These are phyloP conservation scores for Thecocarcelia acutangulata DNA, from an alignment of 2,888 invertebrate species.

Conservation along the genomic window DNA sequence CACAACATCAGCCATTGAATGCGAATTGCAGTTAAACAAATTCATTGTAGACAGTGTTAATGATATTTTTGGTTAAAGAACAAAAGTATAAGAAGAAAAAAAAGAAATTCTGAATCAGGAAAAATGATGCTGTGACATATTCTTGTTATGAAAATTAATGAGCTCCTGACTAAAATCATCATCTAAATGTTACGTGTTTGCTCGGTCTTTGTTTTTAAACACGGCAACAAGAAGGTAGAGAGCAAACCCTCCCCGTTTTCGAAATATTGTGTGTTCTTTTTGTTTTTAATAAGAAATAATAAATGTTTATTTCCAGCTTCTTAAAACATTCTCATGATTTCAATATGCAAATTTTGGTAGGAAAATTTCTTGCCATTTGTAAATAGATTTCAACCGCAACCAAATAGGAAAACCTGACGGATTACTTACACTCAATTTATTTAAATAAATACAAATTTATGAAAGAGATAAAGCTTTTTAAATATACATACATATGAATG, in stretches of 20 bases:
- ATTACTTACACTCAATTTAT: conserved; percentile 49
- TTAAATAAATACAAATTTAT: conserved; percentile 29
- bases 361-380: neutral
- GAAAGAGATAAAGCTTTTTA: neutral
- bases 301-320: conserved; percentile 45
- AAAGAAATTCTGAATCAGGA: conserved; percentile 32
- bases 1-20: conserved; percentile 40
- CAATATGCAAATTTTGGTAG: conserved; percentile 53
- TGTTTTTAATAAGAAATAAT: conserved; percentile 43
- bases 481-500: no score
- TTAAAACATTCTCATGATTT: conserved; percentile 26
- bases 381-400: conserved; percentile 36
- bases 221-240: neutral
- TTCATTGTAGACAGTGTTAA: conserved; percentile 51
- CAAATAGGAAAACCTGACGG: neutral
- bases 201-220: conserved; percentile 29
- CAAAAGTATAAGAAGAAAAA: neutral
- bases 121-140: conserved; percentile 69
- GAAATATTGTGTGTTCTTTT: conserved; percentile 1
- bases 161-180: conserved; percentile 48
- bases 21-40: conserved; percentile 38
- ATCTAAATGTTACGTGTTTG: conserved; percentile 28
- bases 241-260: conserved; percentile 38
- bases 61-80: conserved; percentile 57
- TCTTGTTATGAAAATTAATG: conserved; percentile 69